These are phyloP conservation scores for Conus canariensis DNA, from an alignment of 2,888 invertebrate species.

Conservation along the genomic window DNA sequence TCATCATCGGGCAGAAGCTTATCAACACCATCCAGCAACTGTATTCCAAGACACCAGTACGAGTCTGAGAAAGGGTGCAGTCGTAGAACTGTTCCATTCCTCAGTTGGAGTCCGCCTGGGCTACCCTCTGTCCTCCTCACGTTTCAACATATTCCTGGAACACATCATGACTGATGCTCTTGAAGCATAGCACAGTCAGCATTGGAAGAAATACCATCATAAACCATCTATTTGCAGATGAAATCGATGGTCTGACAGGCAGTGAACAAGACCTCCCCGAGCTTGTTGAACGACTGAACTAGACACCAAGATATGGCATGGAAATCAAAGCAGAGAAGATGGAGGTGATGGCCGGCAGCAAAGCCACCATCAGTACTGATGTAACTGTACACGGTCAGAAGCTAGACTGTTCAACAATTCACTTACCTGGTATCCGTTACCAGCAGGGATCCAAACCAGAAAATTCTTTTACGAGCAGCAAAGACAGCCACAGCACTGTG, in stretches of 20 bases:
- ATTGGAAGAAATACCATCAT: background rate
- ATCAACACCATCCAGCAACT: slow-evolving; percentile 3
- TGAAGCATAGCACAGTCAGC: background rate
- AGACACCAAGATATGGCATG: no score
- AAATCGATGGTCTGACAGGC: background rate
- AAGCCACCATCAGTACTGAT: no score
- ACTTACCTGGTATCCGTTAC: no score
- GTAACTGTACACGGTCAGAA: no score
- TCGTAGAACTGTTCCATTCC: background rate
- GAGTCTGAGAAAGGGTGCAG: background rate
- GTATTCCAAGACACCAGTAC: background rate
- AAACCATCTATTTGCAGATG: background rate
- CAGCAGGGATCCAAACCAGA: no score
- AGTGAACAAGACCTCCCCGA: background rate
- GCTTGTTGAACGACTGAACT: no score
- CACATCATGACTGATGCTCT: background rate
- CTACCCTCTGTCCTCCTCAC: background rate
- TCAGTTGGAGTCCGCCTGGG: background rate
- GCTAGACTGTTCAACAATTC: no score
- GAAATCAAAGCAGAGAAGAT: no score
- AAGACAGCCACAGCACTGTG: no score
- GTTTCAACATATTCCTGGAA: background rate
- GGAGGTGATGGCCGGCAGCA: no score
- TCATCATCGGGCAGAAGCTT: background rate
- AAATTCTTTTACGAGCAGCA: no score